A percentile compares a stretch with the other conserved stretches of the same genome.
Conservation (phyloP, 2,888 invertebrate genomes). For the Drosophila leonis region DNA sequence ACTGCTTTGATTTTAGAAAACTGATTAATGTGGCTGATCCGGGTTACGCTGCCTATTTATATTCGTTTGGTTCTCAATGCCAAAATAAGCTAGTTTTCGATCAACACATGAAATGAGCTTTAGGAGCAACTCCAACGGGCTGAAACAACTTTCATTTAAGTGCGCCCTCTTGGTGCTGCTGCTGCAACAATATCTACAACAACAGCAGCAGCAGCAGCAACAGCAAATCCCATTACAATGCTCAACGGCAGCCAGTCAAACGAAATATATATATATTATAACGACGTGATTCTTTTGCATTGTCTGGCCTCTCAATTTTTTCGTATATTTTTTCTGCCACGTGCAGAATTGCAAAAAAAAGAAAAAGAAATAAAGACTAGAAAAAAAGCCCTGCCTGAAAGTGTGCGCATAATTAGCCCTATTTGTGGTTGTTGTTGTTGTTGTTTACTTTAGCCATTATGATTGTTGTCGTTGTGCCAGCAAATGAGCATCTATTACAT, state of each 20-base stretch:
- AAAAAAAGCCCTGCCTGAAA: slow-evolving; percentile 52
- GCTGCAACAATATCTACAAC: slow-evolving; percentile 29
- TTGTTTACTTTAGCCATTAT: slow-evolving; percentile 38
- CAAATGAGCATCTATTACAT: slow-evolving; percentile 77
- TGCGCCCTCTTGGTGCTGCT: slow-evolving; percentile 47
- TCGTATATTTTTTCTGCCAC: slow-evolving; percentile 26
- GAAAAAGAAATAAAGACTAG: slow-evolving; percentile 22
- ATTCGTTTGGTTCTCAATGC: slow-evolving; percentile 3
- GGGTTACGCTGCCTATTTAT: background rate
- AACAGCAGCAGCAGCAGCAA: slow-evolving; percentile 41
- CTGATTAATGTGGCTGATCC: background rate
- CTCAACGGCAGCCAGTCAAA: slow-evolving; percentile 36
- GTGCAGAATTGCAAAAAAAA: slow-evolving; percentile 47
- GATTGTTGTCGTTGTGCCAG: slow-evolving; percentile 51
- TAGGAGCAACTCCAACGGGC: slow-evolving; percentile 25
- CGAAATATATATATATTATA: slow-evolving; percentile 43
- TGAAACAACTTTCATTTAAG: slow-evolving; percentile 74
- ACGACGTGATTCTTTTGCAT: slow-evolving; percentile 72
- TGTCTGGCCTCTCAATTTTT: slow-evolving; percentile 50
- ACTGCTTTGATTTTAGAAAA: background rate
- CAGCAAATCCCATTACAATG: slow-evolving; percentile 42
- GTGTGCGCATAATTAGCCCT: slow-evolving; percentile 78
- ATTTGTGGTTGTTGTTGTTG: slow-evolving; percentile 61
- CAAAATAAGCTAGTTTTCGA: background rate
- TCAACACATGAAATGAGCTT: slow-evolving; percentile 12